Evolutionary conservation across 2,113 vertebrate species (phyloP).

Genomic region (Theropithecus gelada): DNA sequence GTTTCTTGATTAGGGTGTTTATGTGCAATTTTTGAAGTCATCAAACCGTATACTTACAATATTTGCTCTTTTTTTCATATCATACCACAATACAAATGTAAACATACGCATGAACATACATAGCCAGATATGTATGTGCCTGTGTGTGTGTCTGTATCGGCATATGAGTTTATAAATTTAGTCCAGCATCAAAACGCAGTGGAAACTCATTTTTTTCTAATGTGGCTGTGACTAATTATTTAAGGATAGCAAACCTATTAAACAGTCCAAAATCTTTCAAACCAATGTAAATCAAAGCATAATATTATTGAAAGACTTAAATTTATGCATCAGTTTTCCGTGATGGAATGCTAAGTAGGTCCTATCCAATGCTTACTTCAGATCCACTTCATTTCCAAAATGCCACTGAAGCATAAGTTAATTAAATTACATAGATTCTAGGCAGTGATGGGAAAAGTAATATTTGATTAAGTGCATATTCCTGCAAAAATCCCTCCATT

Average conservation of each 20-base stretch:
- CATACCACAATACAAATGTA: neutral
- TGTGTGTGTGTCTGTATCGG: accelerated
- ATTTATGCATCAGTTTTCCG: constrained; percentile 39
- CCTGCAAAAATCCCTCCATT: constrained; percentile 66
- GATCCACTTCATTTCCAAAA: constrained; percentile 75
- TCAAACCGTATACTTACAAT: neutral
- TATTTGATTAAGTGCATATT: constrained; percentile 71
- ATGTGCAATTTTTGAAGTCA: neutral
- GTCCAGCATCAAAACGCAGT: neutral
- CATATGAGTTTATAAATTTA: neutral
- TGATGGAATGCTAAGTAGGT: constrained; percentile 73
- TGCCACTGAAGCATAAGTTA: constrained; percentile 75
- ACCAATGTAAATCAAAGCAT: constrained; percentile 55
- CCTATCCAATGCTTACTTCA: constrained; percentile 68
- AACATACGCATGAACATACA: neutral
- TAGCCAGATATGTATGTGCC: neutral
- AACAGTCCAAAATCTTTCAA: constrained; percentile 55
- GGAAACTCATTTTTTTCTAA: neutral
- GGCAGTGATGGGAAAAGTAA: constrained; percentile 66
- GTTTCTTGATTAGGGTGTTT: neutral
- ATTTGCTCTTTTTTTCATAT: neutral
- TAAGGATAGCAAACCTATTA: constrained; percentile 34
- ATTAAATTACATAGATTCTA: constrained; percentile 82
- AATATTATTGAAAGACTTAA: constrained; percentile 67
- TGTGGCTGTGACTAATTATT: neutral